Evolutionary conservation across 2,888 invertebrate species (phyloP), one percentile per base, ranked within the genome.

Genomic region (Drosophila testacea): DNA sequence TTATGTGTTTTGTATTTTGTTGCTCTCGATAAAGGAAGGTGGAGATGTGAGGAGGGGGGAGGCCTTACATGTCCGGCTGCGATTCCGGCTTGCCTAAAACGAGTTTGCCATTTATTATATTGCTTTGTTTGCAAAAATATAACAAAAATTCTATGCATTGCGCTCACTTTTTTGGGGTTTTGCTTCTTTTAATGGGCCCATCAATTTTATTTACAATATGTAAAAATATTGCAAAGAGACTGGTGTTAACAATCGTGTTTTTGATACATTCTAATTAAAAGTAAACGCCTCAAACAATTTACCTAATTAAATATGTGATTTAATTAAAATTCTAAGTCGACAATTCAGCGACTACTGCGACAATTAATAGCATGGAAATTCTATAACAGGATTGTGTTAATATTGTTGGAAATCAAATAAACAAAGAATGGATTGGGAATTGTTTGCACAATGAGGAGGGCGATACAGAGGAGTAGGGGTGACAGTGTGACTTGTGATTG

Each of bases 41-140:
- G 13, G n/a, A 36, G 22, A 57, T 10, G 28, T n/a, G 16, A 16
- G 34, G 10, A 11, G 9, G 51, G 32, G 11, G 36, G 30, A 52
- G 16, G 38, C 59, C 47, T 81, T 83, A 77, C 81, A 81, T 74
- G 85, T 84, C 72, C 83, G 85, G 84, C 75, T 81, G 59, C 63
- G 69, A 68, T 54, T 69, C 66, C 60, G 60, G 63, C 61, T 66
- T 52, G 46, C 11, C 59, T 44, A 55, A 69, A 88, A 88, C 88
- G 48, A 71, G 82, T 88, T 83, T 78, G 7, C 27, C 51, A 60
- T 63, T 55, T 56, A 77, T 69, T 51, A 39, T 56, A 51, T 39
- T 22, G 42, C 69, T 61, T 73, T 77, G 67, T 67, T 67, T 47
- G 51, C 34, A 41, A 46, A 47, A 63, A 46, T 36, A 46, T 36